Evolutionary conservation across 2,113 vertebrate genomes (phyloP).

Genomic region (Telmatochromis sp.): DNA sequence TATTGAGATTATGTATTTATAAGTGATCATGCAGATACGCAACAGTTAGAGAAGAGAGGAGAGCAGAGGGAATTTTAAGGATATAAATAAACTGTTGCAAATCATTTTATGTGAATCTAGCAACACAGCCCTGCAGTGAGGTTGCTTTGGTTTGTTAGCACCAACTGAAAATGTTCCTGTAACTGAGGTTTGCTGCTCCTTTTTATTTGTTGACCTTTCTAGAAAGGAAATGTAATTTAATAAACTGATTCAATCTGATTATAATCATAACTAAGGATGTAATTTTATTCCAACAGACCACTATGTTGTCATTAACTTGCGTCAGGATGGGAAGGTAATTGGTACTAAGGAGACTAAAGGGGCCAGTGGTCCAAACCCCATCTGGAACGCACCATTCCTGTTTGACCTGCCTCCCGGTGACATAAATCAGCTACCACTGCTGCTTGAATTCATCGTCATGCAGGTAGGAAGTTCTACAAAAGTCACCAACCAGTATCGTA

Average conservation of each 20-base stretch:
- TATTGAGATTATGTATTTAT: neutral
- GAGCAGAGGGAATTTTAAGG: neutral
- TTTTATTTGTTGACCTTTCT: neutral
- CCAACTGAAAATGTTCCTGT: neutral
- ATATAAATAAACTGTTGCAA: neutral
- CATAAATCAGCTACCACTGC: slow-evolving; percentile 60
- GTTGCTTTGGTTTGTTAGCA: neutral
- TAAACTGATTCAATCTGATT: neutral
- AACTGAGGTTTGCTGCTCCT: neutral
- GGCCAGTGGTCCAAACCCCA: slow-evolving; percentile 50
- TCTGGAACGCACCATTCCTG: slow-evolving; percentile 81
- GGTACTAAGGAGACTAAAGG: slow-evolving; percentile 75
- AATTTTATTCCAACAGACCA: slow-evolving; percentile 65
- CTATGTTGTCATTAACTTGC: slow-evolving; percentile 72
- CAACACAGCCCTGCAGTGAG: neutral
- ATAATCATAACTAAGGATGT: neutral
- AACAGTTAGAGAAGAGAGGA: neutral
- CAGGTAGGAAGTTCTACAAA: slow-evolving; percentile 61
- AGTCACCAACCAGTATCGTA: neutral
- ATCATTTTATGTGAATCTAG: neutral
- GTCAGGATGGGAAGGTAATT: slow-evolving; percentile 53
- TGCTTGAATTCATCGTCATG: slow-evolving; percentile 73
- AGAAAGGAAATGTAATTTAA: neutral
- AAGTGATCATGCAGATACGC: neutral
- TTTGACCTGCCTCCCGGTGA: slow-evolving; percentile 72